Evolutionary conservation across 2,113 vertebrate genomes (phyloP).

Genomic region (Mohoua ochrocephala): DNA sequence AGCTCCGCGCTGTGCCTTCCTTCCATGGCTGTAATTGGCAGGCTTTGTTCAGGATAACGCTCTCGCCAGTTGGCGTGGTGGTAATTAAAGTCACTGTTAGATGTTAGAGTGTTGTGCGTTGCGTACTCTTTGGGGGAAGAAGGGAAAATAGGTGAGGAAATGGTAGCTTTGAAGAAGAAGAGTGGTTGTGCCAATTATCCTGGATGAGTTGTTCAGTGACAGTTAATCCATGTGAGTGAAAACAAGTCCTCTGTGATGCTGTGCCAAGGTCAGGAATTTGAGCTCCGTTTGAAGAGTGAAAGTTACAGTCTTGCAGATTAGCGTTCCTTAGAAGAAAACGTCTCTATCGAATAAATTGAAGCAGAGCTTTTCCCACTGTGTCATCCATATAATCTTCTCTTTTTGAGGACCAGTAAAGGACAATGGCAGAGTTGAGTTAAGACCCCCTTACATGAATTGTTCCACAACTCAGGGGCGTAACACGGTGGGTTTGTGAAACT

Average conservation of each 20-base stretch:
- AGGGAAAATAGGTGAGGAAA: not conserved
- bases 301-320: constrained; percentile 6
- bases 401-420: not conserved
- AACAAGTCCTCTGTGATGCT: constrained; percentile 26
- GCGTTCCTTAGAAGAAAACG: not conserved
- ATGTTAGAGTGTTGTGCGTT: not conserved
- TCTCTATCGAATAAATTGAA: not conserved
- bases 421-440: not conserved
- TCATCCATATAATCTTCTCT: not conserved
- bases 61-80: not conserved
- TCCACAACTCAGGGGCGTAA: not conserved
- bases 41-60: not conserved
- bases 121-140: not conserved
- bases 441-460: not conserved
- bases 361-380: not conserved
- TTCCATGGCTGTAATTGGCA: not conserved
- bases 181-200: constrained; percentile 27
- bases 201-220: not conserved
- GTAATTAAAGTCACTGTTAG: not conserved
- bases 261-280: constrained; percentile 42
- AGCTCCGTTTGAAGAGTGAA: not conserved
- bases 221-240: constrained; percentile 18
- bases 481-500: not conserved
- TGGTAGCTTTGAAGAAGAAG: constrained; percentile 25
- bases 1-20: accelerated